Base-by-base conservation (phyloP, 2,888 invertebrate species). In the Drosophila recens region DNA sequence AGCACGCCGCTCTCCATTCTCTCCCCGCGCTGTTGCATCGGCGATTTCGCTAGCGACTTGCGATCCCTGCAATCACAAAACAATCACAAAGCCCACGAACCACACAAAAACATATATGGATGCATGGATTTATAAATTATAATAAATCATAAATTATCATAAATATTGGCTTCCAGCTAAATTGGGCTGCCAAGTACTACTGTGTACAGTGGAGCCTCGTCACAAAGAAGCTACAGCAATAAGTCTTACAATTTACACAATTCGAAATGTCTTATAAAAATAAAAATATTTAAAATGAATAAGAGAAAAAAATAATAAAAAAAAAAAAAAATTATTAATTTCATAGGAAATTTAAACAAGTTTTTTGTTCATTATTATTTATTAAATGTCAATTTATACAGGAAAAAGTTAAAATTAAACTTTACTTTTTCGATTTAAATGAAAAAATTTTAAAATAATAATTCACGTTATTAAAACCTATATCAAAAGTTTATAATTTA, bases 11-110 rank as follows among this genome's bases (percentile, higher is more conserved):
- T 87, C 38, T 82, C 89, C 40, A 82, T 27, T 27, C 27, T 27
- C 27, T 27, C 66, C 66, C 79, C 67, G 58, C 72, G 59, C 0
- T 72, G 59, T 0, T 72, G 72, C 3, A 67, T 30, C 11, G 91
- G 91, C 30, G 91, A 91, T 67, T 91, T 92, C 20, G 83, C 87
- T 68, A 89, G 64, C 9, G 86, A 67, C 66, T 90, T 88, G 65
- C 91, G 89, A 57, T 92, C 92, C 59, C 92, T 92, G 80, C 2
- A 80, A 82, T 15, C n/a, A 52, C 4, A 57, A 36, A 43, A 11
- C 33, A 52, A 33, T 46, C 17, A 43, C n/a, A 38, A 48, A 9
- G 53, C 48, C 62, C 17, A 51, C 34, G 4, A 38, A n/a, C 68
- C 56, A 43, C 38, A 17, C 27, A 27, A 6, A 8, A 30, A 30